Evolutionary conservation across 2,797 vertebrate genomes (phyloP).

Genomic region (Peromyscus eremicus): DNA sequence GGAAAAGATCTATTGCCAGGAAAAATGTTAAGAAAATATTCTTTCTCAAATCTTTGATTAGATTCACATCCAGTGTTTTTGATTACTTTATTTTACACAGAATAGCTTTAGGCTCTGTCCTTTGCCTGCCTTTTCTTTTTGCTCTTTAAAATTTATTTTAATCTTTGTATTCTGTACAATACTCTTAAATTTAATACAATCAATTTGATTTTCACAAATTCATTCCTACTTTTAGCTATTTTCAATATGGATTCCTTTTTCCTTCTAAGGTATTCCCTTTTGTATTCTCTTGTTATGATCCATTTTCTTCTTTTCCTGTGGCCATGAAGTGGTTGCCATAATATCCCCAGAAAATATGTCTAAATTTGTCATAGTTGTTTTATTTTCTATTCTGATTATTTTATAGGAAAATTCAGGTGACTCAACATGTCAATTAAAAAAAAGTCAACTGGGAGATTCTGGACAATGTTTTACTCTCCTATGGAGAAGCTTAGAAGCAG

Average conservation of each 20-base stretch:
- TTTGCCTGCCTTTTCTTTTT: background rate
- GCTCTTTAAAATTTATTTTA: background rate
- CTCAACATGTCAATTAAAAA: background rate
- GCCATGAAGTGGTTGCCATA: background rate
- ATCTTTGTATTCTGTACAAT: background rate
- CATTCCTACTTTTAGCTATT: background rate
- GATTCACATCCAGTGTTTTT: background rate
- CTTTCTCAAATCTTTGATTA: background rate
- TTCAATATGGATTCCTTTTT: conserved; percentile 11
- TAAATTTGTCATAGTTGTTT: background rate
- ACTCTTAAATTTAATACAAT: background rate
- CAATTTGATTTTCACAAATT: conserved; percentile 6
- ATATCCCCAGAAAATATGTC: background rate
- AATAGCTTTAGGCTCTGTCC: background rate
- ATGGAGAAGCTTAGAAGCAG: background rate
- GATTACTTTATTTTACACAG: background rate
- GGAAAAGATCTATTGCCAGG: background rate
- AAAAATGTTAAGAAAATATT: background rate
- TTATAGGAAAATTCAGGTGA: background rate
- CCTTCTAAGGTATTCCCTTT: background rate
- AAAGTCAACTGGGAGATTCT: background rate
- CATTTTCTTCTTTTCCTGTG: background rate
- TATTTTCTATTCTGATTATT: background rate
- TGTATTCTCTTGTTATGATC: background rate
- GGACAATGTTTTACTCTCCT: background rate